A percentile compares a stretch with the other conserved stretches of the same genome.
Evolutionary conservation across 2,113 vertebrate species (phyloP).

Genomic region (Cyphomyrus plagiostoma): DNA sequence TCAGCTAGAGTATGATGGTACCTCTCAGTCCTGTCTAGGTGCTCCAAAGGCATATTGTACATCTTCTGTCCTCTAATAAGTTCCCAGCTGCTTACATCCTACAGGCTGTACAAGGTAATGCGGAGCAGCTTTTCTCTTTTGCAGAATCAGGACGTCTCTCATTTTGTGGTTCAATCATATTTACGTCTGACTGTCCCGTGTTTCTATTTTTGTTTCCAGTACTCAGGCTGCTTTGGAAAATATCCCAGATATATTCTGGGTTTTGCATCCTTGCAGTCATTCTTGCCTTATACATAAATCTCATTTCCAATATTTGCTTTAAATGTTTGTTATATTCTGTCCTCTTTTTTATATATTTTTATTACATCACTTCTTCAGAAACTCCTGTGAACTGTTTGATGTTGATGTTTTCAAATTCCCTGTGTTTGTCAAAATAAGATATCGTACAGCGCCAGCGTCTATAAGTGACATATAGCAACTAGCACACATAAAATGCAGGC

Average conservation of each 20-base stretch:
- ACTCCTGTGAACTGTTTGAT: neutral
- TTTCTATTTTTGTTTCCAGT: neutral
- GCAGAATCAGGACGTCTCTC: neutral
- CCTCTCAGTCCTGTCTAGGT: neutral
- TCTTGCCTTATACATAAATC: neutral
- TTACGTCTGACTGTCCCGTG: too few relatives aligned
- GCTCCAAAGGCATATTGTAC: neutral
- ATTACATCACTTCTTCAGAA: neutral
- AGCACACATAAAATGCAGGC: neutral
- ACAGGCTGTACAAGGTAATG: neutral
- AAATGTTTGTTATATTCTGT: neutral
- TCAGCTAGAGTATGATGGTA: neutral
- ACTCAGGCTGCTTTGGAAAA: neutral
- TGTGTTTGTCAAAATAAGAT: neutral
- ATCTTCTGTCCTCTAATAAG: neutral
- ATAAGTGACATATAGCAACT: neutral
- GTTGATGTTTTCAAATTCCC: neutral
- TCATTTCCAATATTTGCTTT: neutral
- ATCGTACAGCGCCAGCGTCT: neutral
- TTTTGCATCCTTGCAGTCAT: neutral
- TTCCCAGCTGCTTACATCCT: neutral
- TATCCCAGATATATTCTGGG: neutral
- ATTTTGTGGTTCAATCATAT: neutral
- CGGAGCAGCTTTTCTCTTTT: neutral
- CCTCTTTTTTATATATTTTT: neutral